Percentiles rank a stretch among this genome's conserved stretches.
Evolutionary conservation across 2,113 vertebrate species (phyloP).

Genomic region (Pipa parva): DNA sequence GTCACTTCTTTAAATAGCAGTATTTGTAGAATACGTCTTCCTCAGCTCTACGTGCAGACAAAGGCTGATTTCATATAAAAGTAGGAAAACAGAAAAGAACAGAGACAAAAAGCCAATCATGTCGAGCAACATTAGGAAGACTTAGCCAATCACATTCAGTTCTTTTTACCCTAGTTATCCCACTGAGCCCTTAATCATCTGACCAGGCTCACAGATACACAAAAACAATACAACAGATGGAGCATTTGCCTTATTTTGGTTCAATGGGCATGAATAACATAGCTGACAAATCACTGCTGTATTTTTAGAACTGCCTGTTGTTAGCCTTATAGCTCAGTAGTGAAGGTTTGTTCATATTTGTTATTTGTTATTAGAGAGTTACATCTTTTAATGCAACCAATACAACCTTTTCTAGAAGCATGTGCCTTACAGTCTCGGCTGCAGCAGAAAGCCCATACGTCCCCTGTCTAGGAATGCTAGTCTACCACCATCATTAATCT

Average conservation of each 20-base stretch:
- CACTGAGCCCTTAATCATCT: not conserved
- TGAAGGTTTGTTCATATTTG: not conserved
- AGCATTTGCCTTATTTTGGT: conserved; percentile 17
- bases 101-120: conserved; percentile 2
- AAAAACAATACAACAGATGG: not conserved
- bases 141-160: conserved; percentile 6
- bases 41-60: too few species aligned
- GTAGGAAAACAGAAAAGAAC: too few species aligned
- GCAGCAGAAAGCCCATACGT: too few species aligned
- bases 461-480: too few species aligned
- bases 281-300: conserved; percentile 3
- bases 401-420: too few species aligned
- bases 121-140: not conserved
- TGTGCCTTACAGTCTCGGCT: too few species aligned
- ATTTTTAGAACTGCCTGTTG: conserved; percentile 11
- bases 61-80: too few species aligned
- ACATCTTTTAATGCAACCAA: too few species aligned
- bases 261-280: conserved; percentile 11
- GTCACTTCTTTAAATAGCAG: too few species aligned
- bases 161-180: not conserved
- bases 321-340: not conserved
- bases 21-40: too few species aligned
- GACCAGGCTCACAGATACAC: not conserved
- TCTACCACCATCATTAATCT: too few species aligned
- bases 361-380: too few species aligned